These are phyloP conservation scores for Cirrhinus mrigala DNA, from an alignment of 2,797 vertebrate genomes.

Conservation along the genomic window DNA sequence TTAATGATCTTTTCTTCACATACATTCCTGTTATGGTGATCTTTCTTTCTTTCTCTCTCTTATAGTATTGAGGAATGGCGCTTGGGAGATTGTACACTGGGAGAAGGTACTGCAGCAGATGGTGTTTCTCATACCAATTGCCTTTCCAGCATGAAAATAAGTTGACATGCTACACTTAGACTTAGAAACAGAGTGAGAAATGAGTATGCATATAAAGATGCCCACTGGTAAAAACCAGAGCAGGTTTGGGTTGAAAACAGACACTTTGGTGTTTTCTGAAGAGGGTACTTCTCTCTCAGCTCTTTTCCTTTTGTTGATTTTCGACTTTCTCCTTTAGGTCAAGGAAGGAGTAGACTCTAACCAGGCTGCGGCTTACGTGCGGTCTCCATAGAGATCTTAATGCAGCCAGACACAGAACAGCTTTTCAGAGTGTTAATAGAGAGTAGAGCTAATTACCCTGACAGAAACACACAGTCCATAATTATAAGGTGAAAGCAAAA, in stretches of 20 bases:
- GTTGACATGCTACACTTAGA: background rate
- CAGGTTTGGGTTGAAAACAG: constrained; percentile 7
- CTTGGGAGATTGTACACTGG: constrained; percentile 99
- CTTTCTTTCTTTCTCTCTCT: constrained; percentile 35
- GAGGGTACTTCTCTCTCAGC: background rate
- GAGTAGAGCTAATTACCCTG: constrained; percentile 63
- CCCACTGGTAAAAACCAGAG: constrained; percentile 8
- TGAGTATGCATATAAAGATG: background rate
- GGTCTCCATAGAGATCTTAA: constrained; percentile 40
- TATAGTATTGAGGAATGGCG: constrained; percentile 94
- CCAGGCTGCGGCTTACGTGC: constrained; percentile 57
- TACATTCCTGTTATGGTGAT: background rate
- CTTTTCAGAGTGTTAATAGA: constrained; percentile 62
- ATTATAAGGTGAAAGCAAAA: constrained; percentile 53
- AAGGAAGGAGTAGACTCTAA: constrained; percentile 57
- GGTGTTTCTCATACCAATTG: constrained; percentile 21
- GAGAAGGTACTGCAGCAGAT: constrained; percentile 90
- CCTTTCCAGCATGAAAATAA: constrained; percentile 22
- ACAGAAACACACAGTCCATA: constrained; percentile 57
- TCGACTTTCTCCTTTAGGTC: background rate
- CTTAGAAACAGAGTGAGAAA: constrained; percentile 16
- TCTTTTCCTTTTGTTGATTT: constrained; percentile 20
- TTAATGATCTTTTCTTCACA: background rate
- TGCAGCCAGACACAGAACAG: constrained; percentile 55
- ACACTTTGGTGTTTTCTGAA: constrained; percentile 5